A percentile compares a stretch with the other conserved stretches of the same genome.
Evolutionary conservation across 2,113 vertebrate species (phyloP).

Genomic region (Stictonetta naevosa): DNA sequence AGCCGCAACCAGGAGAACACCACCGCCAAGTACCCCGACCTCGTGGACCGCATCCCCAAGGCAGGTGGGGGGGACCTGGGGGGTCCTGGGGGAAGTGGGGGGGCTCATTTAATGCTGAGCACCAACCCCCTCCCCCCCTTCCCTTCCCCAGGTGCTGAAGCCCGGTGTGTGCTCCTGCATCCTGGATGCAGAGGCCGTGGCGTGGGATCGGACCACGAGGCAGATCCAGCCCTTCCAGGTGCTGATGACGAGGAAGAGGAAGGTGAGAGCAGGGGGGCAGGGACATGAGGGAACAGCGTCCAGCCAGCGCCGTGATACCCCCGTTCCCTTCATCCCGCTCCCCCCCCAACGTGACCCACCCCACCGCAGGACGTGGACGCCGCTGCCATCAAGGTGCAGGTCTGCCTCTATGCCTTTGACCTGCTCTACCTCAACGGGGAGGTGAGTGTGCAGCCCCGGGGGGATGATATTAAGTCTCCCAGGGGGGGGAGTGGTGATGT

Average conservation of each 20-base stretch:
- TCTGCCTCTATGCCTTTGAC: constrained; percentile 92
- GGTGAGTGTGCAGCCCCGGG: constrained; percentile 71
- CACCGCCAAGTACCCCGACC: constrained; percentile 89
- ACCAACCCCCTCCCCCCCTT: no score
- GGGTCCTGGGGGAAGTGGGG: no score
- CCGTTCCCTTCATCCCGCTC: no score
- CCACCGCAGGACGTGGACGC: constrained; percentile 87
- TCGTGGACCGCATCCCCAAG: constrained; percentile 87
- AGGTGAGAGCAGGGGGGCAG: constrained; percentile 72
- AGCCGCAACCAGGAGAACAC: constrained; percentile 94
- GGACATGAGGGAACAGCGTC: neutral
- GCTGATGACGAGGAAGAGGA: constrained; percentile 90
- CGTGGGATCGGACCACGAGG: constrained; percentile 88
- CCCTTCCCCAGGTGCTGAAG: constrained; percentile 79
- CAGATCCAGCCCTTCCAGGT: constrained; percentile 94
- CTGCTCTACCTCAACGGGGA: constrained; percentile 91
- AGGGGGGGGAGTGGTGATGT: no score
- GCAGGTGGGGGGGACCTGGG: constrained; percentile 53
- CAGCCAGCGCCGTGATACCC: neutral
- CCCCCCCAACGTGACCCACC: neutral
- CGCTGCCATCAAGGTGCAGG: constrained; percentile 89
- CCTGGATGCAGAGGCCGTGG: constrained; percentile 88
- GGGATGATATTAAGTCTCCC: no score
- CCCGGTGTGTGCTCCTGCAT: constrained; percentile 84
- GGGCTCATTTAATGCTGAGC: no score